Conservation (phyloP, 2,113 vertebrate species). For the Centropristis striata region DNA sequence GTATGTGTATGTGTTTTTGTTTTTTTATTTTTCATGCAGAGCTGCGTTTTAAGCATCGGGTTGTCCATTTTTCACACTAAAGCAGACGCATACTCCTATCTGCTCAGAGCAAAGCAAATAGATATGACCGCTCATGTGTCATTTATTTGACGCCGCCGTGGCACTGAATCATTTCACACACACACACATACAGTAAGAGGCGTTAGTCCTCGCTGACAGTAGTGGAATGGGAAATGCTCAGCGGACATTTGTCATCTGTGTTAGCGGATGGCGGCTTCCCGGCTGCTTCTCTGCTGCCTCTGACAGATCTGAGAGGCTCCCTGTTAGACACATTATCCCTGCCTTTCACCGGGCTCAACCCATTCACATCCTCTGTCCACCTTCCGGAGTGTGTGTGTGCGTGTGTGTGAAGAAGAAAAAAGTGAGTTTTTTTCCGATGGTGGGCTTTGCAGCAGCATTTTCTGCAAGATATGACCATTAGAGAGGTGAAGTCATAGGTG, state of each 20-base stretch:
- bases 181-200: conserved; percentile 45
- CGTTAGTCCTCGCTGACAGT: conserved; percentile 72
- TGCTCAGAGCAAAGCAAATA: conserved; percentile 69
- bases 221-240: conserved; percentile 73
- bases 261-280: conserved; percentile 65
- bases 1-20: not conserved
- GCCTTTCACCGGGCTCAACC: conserved; percentile 56
- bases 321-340: conserved; percentile 77
- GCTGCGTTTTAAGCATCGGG: conserved; percentile 13
- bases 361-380: conserved; percentile 49
- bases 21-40: conserved; percentile 25
- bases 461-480: conserved; percentile 18
- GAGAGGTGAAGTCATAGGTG: conserved; percentile 20
- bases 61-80: conserved; percentile 60
- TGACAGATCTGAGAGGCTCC: conserved; percentile 77
- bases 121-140: conserved; percentile 65
- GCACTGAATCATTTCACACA: conserved; percentile 47
- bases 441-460: conserved; percentile 24
- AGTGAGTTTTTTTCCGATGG: not conserved
- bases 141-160: conserved; percentile 66
- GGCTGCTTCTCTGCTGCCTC: conserved; percentile 65
- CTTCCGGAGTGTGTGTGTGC: conserved; percentile 14
- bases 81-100: conserved; percentile 45
- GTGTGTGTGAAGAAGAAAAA: conserved; percentile 14
- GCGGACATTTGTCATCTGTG: conserved; percentile 79